phyloP scores from a whole-genome alignment of 2,797 vertebrate species.

The Spea hammondii region DNA sequence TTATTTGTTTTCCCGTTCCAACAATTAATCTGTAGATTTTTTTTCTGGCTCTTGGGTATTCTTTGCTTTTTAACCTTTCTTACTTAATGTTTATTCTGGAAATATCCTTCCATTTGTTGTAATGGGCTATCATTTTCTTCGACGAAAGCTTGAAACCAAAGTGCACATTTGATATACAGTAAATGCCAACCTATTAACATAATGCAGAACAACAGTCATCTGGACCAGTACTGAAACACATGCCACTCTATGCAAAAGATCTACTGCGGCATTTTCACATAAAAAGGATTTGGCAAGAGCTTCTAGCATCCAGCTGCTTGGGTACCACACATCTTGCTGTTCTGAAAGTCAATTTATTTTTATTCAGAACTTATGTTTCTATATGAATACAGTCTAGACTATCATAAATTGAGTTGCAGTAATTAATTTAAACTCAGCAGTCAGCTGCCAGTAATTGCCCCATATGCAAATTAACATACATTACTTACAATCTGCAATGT shows the following conservation, averaged over 20 bases:
- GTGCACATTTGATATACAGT: conserved; percentile 45
- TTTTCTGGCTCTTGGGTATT: background rate
- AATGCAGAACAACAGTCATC: conserved; percentile 55
- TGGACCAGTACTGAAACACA: conserved; percentile 52
- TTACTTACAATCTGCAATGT: conserved; percentile 54
- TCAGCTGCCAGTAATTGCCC: conserved; percentile 67
- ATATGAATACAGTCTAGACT: conserved; percentile 63
- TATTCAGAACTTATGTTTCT: conserved; percentile 59
- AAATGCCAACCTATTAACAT: conserved; percentile 45
- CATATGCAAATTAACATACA: conserved; percentile 68
- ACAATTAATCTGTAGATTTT: too few species aligned
- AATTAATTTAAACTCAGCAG: conserved; percentile 69
- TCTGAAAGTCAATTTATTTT: conserved; percentile 64
- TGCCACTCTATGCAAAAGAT: conserved; percentile 53
- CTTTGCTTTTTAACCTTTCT: background rate
- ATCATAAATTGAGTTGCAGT: conserved; percentile 59
- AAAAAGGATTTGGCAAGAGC: conserved; percentile 55
- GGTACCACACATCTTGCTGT: conserved; percentile 60
- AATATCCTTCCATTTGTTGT: background rate
- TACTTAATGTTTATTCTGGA: conserved; percentile 10
- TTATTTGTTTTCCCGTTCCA: too few species aligned
- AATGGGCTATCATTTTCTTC: conserved; percentile 7
- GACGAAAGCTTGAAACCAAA: conserved; percentile 21
- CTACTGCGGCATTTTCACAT: conserved; percentile 50
- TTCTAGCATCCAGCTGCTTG: conserved; percentile 61